Base-by-base conservation (phyloP, 2,888 invertebrate species). In the Lasioglossum zephyrum region DNA sequence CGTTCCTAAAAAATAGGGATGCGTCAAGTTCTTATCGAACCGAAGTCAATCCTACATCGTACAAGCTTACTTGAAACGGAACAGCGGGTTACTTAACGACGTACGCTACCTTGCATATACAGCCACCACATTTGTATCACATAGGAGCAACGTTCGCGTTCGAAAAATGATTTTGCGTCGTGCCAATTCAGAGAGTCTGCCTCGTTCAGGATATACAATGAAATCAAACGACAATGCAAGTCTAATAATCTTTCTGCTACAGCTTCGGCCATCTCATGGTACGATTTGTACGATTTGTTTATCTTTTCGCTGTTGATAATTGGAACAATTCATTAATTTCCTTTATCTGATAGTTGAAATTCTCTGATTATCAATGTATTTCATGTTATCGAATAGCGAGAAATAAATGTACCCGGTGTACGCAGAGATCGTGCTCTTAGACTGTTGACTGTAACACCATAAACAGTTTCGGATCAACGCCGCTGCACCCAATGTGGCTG, bases 71-170 rank as follows among this genome's bases (percentile, higher is more conserved):
- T 31, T 31, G 31, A 31, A 31, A 31, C 31, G 31, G 31, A 31
- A 31, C 31, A 36, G 36, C 36, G 36, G 36, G 36, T 36, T 73
- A 16, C 41, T 70, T 47, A n/a, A 57, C 57, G 72, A 47, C 16
- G 36, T 18, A 47, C 11, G 36, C 85, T 86, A 97, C 97, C 97
- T 95, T 97, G 97, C 97, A 98, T 97, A 93, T 98, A 98, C 39
- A 98, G 96, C 97, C 98, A 98, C 98, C 98, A 98, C 96, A 98
- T 98, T 93, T 98, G 98, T 86, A 98, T 96, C 2, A 97, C 97
- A 66, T 97, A 98, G 4, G 98, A 97, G 4, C 98, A 98, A 22
- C 97, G 95, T 93, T 97, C 97, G 0, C 96, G 97, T 94, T 97
- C 97, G 91, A 97, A 97, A 92, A 97, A 97, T 0, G 96, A 95